Percentiles rank a stretch among this genome's conserved stretches.
Evolutionary conservation across 2,888 invertebrate genomes (phyloP).

Genomic region (Drosophila testacea): DNA sequence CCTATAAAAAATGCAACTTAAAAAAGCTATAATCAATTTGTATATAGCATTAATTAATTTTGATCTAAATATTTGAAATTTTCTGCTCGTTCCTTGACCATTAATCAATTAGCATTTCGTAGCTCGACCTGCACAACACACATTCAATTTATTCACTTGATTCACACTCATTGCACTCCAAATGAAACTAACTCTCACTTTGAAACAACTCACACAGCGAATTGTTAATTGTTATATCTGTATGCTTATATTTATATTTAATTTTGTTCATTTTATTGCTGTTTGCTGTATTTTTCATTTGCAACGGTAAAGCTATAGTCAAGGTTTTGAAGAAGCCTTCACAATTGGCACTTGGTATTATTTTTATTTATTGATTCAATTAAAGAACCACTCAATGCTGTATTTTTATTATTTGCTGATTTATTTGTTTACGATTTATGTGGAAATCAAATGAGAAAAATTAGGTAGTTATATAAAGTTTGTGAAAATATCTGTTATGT

Average conservation of each 20-base stretch:
- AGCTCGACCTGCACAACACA: neutral
- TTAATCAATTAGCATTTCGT: neutral
- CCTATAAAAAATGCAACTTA: too few species aligned
- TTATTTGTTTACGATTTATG: neutral
- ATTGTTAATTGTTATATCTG: slow-evolving; percentile 44
- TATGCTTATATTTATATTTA: slow-evolving; percentile 16
- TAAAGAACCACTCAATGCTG: slow-evolving; percentile 31
- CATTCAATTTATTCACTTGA: slow-evolving; percentile 21
- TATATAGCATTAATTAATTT: neutral
- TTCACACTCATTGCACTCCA: slow-evolving; percentile 31
- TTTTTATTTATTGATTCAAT: slow-evolving; percentile 9
- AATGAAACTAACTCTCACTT: slow-evolving; percentile 68
- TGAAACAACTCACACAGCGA: slow-evolving; percentile 32
- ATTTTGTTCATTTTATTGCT: slow-evolving; percentile 32
- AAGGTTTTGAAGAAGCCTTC: slow-evolving; percentile 69
- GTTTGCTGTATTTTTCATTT: slow-evolving; percentile 23
- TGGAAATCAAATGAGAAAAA: neutral
- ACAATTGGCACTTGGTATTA: slow-evolving; percentile 37
- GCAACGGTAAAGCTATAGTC: slow-evolving; percentile 41
- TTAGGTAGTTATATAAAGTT: neutral
- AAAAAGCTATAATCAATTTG: too few species aligned
- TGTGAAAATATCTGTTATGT: neutral
- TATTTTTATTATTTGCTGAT: neutral
- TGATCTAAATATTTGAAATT: neutral
- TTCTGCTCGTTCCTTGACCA: neutral